Conservation (phyloP, 2,888 invertebrate genomes). For the Drosophila heteroneura region DNA sequence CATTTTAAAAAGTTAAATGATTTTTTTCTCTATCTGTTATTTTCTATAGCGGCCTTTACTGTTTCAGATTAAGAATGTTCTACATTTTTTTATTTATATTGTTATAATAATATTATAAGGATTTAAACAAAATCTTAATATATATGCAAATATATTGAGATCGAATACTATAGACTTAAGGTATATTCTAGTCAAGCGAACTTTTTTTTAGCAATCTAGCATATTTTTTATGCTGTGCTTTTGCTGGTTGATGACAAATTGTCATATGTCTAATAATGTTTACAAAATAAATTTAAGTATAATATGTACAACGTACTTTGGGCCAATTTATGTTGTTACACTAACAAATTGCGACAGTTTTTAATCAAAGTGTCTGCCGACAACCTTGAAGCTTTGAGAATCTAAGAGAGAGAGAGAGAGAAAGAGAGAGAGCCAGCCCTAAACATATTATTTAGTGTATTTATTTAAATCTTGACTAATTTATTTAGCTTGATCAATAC, state of each 20-base stretch:
- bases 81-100: not conserved
- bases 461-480: not conserved
- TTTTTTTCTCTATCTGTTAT: not conserved
- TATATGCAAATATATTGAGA: not conserved
- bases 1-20: not conserved
- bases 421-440: not conserved
- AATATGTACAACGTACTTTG: not conserved
- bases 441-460: not conserved
- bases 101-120: too few species aligned
- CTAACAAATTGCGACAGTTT: constrained; percentile 11
- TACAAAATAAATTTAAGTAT: not conserved
- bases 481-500: not conserved
- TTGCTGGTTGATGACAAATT: not conserved
- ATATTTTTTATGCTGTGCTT: not conserved
- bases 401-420: not conserved
- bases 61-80: not conserved
- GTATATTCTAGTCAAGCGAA: not conserved
- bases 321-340: not conserved
- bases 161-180: not conserved
- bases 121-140: too few species aligned
- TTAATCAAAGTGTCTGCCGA: constrained; percentile 10
- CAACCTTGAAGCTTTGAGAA: constrained; percentile 11
- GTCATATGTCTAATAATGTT: not conserved
- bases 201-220: not conserved
- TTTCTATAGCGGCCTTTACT: not conserved